Percentiles rank a stretch among this genome's conserved stretches.
These are phyloP conservation scores for Mesorhabditis spiculigera DNA, from an alignment of 2,888 invertebrate species.

Conservation along the genomic window DNA sequence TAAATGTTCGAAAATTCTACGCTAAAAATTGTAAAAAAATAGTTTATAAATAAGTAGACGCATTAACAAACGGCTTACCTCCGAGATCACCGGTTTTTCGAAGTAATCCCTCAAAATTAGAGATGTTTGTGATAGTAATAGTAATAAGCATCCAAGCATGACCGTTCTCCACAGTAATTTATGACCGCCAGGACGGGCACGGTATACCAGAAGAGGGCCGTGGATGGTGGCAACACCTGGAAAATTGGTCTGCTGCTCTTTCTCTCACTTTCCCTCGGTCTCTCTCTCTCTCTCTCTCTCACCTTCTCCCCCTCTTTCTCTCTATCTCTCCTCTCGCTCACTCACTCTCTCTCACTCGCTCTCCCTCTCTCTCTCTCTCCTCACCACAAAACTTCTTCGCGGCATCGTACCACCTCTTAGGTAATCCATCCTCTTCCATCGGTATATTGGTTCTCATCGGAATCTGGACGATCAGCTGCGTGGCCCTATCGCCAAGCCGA, in stretches of 20 bases:
- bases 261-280: no score
- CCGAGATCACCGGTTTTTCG: background rate
- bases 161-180: background rate
- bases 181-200: background rate
- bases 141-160: background rate
- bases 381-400: conserved; percentile 6
- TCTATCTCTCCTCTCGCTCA: no score
- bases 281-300: no score
- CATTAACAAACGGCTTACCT: no score
- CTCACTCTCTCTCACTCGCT: no score
- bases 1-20: no score
- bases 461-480: background rate
- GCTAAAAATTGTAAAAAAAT: no score
- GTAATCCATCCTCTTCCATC: background rate
- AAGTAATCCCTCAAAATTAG: background rate
- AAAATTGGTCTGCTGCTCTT: background rate
- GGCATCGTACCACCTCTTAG: background rate
- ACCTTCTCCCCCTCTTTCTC: background rate
- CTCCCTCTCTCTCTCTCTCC: background rate
- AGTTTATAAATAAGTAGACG: no score
- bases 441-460: background rate
- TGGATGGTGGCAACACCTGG: background rate
- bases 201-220: background rate
- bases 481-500: background rate
- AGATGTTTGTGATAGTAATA: background rate